A percentile compares a stretch with the other conserved stretches of the same genome.
These are phyloP conservation scores for Drusus annulatus DNA, from an alignment of 1,140 invertebrate species.

Conservation along the genomic window DNA sequence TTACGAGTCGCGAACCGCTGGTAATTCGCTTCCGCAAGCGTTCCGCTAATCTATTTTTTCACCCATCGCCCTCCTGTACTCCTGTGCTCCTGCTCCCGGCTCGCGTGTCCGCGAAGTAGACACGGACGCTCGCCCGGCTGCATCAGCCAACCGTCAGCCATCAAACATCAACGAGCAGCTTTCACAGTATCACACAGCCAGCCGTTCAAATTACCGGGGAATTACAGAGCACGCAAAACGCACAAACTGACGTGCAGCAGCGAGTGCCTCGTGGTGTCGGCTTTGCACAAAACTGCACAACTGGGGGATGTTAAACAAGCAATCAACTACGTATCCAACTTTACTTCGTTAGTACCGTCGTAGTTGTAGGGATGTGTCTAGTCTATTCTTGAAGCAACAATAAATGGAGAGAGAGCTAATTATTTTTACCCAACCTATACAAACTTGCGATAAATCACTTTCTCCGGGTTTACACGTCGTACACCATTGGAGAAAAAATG, in stretches of 20 bases:
- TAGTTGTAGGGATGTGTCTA: no score
- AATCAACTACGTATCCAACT: neutral
- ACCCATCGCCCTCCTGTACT: neutral
- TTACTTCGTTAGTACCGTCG: neutral
- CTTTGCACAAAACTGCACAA: neutral
- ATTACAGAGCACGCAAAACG: conserved; percentile 13
- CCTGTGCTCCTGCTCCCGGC: neutral
- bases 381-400: no score
- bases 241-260: neutral
- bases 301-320: neutral
- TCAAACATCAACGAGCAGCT: neutral
- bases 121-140: neutral
- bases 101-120: neutral
- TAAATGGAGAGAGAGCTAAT: no score
- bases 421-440: no score
- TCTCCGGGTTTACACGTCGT: no score
- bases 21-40: no score
- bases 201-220: neutral
- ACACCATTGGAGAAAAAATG: no score
- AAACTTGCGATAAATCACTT: no score
- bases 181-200: neutral
- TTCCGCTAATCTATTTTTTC: neutral
- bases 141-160: no score
- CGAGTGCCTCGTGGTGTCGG: neutral
- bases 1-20: no score